Base-by-base conservation (phyloP, 2,113 vertebrate genomes). In the Phainopepla nitens region DNA sequence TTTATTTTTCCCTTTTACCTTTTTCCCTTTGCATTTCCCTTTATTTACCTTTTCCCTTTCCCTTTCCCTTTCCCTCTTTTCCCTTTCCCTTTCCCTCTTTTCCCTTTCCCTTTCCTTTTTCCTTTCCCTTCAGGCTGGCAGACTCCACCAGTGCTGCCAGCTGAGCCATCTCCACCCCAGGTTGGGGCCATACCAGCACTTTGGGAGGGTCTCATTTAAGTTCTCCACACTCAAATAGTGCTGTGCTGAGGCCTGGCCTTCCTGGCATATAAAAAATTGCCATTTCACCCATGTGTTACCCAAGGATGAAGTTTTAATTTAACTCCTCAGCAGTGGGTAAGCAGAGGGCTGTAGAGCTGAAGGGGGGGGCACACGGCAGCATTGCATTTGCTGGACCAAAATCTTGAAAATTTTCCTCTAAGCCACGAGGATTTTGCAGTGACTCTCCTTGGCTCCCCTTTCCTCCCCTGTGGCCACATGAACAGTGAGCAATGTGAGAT, bases 151-250 rank as follows among this genome's bases (percentile, higher is more conserved):
- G 41, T 18, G 35, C n/a, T 51, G 7, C n/a, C 42, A 80, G 28
- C 49, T 5, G 11, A 65, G 27, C 45, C 16, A 49, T 71, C 14
- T 24, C 14, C 11, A 19, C 15, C 9, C 12, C 10, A 2, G 23
- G 4, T 0, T 58, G 49, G 44, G 18, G 47, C n/a, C 53, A 35
- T 0, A 0, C 28, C 49, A 10, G 19, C 31, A 45, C 31, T 39
- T 41, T 28, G 15, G 13, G 14, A 60, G 35, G 31, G 10, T 36
- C 19, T 68, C 6, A 2, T 10, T 4, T 3, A 85, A 13, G 9
- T 13, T 51, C 54, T 18, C 2, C 22, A 20, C 19, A 25, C 3
- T 2, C 47, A 58, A 31, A 64, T 0, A 0, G 25, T 45, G 65
- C 39, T 9, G 1, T 2, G 2, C 25, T 0, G 0, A 35, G 18